phyloP scores from a whole-genome alignment of 2,888 invertebrate genomes.

The Idaea dimidiata region DNA sequence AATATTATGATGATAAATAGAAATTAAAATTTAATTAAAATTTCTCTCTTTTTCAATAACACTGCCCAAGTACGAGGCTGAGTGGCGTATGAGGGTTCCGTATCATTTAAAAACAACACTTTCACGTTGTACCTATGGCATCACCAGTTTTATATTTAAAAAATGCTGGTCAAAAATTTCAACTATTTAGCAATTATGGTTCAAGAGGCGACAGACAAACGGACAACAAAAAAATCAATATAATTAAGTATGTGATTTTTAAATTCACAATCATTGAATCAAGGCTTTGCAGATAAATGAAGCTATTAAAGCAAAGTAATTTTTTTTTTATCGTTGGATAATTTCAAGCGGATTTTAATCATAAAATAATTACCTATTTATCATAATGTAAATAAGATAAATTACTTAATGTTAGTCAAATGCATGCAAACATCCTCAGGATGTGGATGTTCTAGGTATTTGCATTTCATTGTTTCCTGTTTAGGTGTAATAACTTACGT shows the following conservation, averaged over 20 bases:
- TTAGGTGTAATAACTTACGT: too few species aligned
- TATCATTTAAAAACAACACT: too few species aligned
- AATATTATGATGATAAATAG: too few species aligned
- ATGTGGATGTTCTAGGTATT: conserved; percentile 6
- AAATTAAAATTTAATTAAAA: too few species aligned
- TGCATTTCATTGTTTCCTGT: not conserved
- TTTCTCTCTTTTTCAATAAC: too few species aligned
- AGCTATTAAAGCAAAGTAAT: not conserved
- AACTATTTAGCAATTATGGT: too few species aligned
- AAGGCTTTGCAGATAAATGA: not conserved
- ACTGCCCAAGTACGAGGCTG: too few species aligned
- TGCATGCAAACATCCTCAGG: conserved; percentile 15
- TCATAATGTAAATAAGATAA: not conserved
- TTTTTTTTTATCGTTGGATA: not conserved
- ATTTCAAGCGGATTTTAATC: not conserved
- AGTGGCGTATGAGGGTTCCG: too few species aligned
- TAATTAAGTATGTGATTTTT: not conserved
- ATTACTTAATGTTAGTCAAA: not conserved
- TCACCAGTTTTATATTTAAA: too few species aligned
- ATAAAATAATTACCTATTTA: not conserved
- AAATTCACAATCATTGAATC: not conserved
- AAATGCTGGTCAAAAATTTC: too few species aligned
- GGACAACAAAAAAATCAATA: not conserved
- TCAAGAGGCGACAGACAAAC: too few species aligned
- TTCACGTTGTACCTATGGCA: too few species aligned